Conservation (phyloP, 2,113 vertebrate species). For the Lophura nycthemera region DNA sequence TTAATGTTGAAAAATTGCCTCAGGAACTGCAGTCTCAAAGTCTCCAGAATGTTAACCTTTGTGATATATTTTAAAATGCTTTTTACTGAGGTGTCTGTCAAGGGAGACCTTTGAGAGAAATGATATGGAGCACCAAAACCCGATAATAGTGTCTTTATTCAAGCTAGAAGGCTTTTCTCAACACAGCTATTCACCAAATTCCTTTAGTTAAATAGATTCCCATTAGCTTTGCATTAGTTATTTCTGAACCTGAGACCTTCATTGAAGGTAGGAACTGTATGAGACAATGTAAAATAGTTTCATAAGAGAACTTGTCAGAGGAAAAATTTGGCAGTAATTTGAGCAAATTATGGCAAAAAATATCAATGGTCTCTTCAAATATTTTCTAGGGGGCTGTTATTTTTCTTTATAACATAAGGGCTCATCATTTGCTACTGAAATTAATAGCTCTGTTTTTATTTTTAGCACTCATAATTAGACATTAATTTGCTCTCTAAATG, state of each 20-base stretch:
- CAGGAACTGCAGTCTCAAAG: neutral
- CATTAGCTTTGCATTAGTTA: slow-evolving; percentile 1
- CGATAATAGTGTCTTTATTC: neutral
- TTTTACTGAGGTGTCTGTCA: slow-evolving; percentile 20
- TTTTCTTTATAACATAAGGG: slow-evolving; percentile 41
- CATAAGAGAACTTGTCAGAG: neutral
- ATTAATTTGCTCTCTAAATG: slow-evolving; percentile 51
- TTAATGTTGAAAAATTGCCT: neutral
- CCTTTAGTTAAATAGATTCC: neutral
- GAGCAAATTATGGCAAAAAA: slow-evolving; percentile 47
- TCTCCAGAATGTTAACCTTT: neutral
- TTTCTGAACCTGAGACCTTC: neutral
- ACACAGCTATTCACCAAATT: neutral
- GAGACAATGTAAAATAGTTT: neutral
- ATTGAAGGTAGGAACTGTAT: neutral
- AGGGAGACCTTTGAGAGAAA: slow-evolving; percentile 8
- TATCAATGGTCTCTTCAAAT: slow-evolving; percentile 51
- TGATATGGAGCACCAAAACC: neutral
- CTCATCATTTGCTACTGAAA: slow-evolving; percentile 47
- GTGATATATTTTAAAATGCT: neutral
- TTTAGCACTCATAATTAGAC: slow-evolving; percentile 62
- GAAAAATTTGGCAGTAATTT: slow-evolving; percentile 32
- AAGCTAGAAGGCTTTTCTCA: neutral
- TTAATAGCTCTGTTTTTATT: slow-evolving; percentile 65
- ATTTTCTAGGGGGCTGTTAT: slow-evolving; percentile 35